Evolutionary conservation across 2,113 vertebrate species (phyloP).

Genomic region (Cricetomys ansorgei): DNA sequence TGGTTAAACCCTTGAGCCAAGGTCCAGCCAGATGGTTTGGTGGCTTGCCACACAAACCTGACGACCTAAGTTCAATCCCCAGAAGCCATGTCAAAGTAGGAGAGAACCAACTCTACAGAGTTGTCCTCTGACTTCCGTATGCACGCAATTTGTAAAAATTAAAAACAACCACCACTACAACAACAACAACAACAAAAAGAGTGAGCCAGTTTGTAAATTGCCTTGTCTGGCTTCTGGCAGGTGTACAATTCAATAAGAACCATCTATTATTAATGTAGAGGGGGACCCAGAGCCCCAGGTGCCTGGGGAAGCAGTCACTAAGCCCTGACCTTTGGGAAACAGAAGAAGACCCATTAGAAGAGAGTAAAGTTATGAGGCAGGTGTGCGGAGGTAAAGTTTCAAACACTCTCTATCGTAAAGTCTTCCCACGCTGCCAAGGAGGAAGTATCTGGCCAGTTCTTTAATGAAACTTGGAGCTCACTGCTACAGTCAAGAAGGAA

Average conservation of each 20-base stretch:
- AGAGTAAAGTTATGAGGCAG: slow-evolving; percentile 61
- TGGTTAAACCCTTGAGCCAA: background rate
- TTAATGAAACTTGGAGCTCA: slow-evolving; percentile 78
- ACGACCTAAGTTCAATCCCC: background rate
- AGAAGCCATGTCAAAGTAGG: background rate
- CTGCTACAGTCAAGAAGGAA: slow-evolving; percentile 73
- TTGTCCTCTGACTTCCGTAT: background rate
- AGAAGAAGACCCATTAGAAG: slow-evolving; percentile 47
- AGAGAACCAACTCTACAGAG: background rate
- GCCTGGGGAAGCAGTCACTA: background rate
- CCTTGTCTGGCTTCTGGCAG: slow-evolving; percentile 38
- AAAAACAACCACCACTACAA: background rate
- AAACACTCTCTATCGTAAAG: slow-evolving; percentile 57
- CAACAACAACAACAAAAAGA: background rate
- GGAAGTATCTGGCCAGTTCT: slow-evolving; percentile 75
- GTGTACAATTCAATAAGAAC: slow-evolving; percentile 39
- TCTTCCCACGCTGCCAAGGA: slow-evolving; percentile 65
- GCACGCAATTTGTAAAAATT: background rate
- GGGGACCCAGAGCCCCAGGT: background rate
- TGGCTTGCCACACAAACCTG: background rate
- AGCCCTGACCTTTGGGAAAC: background rate
- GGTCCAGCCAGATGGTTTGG: background rate
- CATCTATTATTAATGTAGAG: slow-evolving; percentile 63
- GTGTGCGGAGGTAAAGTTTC: slow-evolving; percentile 74
- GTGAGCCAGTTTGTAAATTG: slow-evolving; percentile 33